Evolutionary conservation across 2,113 vertebrate genomes (phyloP).

Genomic region (Chloebia gouldiae): DNA sequence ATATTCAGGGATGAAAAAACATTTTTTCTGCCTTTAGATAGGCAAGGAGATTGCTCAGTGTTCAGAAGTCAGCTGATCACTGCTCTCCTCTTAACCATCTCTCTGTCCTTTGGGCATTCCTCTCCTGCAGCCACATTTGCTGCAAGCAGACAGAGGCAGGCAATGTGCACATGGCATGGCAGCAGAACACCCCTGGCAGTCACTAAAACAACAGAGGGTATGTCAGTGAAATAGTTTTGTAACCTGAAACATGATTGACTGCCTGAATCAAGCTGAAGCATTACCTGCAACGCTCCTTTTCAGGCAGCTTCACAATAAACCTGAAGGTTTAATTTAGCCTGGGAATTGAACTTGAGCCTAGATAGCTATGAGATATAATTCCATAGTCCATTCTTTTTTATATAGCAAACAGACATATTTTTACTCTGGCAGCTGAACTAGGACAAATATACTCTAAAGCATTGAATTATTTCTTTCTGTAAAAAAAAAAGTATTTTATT

Average conservation of each 20-base stretch:
- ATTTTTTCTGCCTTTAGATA: neutral
- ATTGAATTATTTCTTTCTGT: neutral
- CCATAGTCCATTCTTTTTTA: neutral
- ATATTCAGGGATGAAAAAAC: neutral
- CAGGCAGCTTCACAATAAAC: neutral
- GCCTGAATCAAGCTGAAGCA: neutral
- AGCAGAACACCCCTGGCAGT: neutral
- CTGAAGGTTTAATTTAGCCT: neutral
- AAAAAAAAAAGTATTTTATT: neutral
- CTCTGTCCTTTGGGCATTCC: neutral
- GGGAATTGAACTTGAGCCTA: neutral
- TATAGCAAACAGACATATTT: neutral
- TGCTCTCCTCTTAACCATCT: neutral
- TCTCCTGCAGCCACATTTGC: neutral
- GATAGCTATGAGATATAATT: neutral
- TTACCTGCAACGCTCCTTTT: neutral
- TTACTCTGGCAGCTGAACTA: neutral
- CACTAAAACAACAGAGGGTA: neutral
- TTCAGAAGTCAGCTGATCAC: neutral
- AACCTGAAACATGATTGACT: neutral
- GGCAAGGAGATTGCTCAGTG: accelerated
- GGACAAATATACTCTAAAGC: neutral
- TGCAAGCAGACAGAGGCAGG: neutral
- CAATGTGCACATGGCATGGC: accelerated
- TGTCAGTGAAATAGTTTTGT: accelerated